A percentile compares a stretch with the other conserved stretches of the same genome.
Evolutionary conservation across 2,797 vertebrate genomes (phyloP).

Genomic region (Novumbra hubbsi): DNA sequence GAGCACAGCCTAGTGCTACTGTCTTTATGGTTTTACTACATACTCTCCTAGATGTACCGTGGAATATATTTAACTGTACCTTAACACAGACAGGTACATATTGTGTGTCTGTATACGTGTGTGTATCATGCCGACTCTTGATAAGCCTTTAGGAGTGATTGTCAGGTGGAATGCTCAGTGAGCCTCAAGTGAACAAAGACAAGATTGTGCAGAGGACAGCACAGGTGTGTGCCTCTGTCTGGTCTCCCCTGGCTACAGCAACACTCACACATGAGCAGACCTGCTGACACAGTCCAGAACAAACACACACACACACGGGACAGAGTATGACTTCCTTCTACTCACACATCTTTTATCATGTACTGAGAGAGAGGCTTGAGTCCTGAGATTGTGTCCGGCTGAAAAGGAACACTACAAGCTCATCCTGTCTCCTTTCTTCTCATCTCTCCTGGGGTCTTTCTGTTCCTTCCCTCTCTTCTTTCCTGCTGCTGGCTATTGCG

Average conservation of each 20-base stretch:
- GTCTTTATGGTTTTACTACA: not conserved
- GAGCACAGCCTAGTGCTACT: not conserved
- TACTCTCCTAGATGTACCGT: not conserved
- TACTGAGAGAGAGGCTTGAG: slow-evolving; percentile 41
- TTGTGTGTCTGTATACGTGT: slow-evolving; percentile 2
- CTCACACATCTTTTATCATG: slow-evolving; percentile 41
- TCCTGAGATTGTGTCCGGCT: slow-evolving; percentile 51
- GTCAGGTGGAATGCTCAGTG: slow-evolving; percentile 40
- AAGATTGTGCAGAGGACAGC: slow-evolving; percentile 33
- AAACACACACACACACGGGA: slow-evolving; percentile 14
- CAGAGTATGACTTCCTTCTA: not conserved
- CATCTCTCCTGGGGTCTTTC: not conserved
- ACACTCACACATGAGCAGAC: not conserved
- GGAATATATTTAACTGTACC: not conserved
- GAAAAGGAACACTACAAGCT: slow-evolving; percentile 50
- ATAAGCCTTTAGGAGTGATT: slow-evolving; percentile 42
- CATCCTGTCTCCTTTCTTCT: slow-evolving; percentile 47
- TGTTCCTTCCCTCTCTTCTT: slow-evolving; percentile 1
- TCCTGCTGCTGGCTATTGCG: slow-evolving; percentile 5
- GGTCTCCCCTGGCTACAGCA: not conserved
- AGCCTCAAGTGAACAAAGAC: slow-evolving; percentile 50
- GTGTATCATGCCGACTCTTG: slow-evolving; percentile 22
- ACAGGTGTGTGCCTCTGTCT: slow-evolving; percentile 41
- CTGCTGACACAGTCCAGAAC: not conserved
- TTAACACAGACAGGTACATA: not conserved